Conservation (phyloP, 30 jellyfish, hydroid and myxozoan genomes). For the Haliclystus octoradiatus region DNA sequence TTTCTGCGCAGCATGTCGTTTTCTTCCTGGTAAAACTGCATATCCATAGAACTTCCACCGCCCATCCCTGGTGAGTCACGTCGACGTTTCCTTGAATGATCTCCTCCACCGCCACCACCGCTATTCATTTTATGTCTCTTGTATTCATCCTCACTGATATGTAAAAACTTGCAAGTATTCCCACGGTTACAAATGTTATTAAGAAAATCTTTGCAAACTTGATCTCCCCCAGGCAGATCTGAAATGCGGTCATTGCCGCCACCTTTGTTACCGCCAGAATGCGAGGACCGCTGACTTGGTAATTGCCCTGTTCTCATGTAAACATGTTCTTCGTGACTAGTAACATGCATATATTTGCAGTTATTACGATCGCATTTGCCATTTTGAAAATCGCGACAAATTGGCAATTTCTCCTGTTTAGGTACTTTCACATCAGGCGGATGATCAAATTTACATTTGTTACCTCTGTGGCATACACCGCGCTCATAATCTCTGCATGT, state of each 20-base stretch:
- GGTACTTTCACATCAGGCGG: constrained; percentile 56
- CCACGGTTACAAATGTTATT: constrained; percentile 81
- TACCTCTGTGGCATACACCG: constrained; percentile 91
- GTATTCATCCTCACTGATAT: constrained; percentile 52
- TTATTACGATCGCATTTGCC: constrained; percentile 75
- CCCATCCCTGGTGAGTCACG: constrained; percentile 55
- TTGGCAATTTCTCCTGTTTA: constrained; percentile 58
- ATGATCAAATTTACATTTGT: constrained; percentile 65
- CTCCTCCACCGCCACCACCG: constrained; percentile 31
- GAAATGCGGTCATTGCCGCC: neutral
- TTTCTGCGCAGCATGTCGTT: constrained; percentile 89
- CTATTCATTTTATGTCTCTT: constrained; percentile 46
- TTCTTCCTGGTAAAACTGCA: constrained; percentile 58
- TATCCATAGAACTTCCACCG: constrained; percentile 39
- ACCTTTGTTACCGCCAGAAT: constrained; percentile 17
- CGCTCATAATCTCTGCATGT: constrained; percentile 89
- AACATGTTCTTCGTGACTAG: constrained; percentile 76
- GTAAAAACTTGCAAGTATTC: constrained; percentile 74
- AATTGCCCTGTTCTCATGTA: constrained; percentile 56
- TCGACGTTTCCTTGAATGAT: constrained; percentile 50
- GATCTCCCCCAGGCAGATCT: constrained; percentile 9
- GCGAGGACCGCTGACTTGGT: constrained; percentile 35
- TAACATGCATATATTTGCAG: constrained; percentile 77
- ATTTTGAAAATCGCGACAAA: constrained; percentile 85
- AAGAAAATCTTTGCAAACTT: constrained; percentile 86